Conservation (phyloP, 2,113 vertebrate species). For the Halichoerus grypus region DNA sequence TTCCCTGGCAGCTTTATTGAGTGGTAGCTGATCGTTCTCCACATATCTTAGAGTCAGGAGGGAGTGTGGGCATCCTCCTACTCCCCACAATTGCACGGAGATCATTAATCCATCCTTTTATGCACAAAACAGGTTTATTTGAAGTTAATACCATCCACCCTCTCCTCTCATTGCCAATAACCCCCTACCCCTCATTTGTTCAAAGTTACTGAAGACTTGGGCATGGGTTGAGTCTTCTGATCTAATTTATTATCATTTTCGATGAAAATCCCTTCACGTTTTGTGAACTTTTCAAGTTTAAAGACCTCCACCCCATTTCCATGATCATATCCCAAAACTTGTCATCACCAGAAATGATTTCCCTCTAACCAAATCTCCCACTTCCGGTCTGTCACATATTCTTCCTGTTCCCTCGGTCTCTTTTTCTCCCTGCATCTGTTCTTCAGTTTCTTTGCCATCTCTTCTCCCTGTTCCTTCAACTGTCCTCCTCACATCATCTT, state of each 20-base stretch:
- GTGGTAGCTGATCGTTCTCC: not conserved
- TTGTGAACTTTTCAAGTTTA: not conserved
- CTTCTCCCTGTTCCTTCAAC: not conserved
- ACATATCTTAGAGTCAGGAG: not conserved
- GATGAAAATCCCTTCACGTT: not conserved
- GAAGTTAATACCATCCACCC: not conserved
- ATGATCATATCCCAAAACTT: not conserved
- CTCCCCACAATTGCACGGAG: not conserved
- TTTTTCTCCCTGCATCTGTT: not conserved
- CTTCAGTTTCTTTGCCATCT: not conserved
- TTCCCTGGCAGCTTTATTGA: not conserved
- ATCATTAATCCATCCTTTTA: not conserved
- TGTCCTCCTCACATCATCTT: not conserved
- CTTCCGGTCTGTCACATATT: not conserved
- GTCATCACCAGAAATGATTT: not conserved
- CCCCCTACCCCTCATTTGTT: not conserved
- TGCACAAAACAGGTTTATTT: not conserved
- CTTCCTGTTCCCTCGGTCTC: not conserved
- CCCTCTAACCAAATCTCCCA: not conserved
- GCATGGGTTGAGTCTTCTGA: not conserved
- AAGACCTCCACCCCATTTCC: not conserved
- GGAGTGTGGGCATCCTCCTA: not conserved
- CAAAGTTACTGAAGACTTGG: not conserved
- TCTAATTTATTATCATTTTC: not conserved
- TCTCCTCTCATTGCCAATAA: not conserved